phyloP scores from a whole-genome alignment of 2,888 invertebrate species.

The Chirona hameri region DNA sequence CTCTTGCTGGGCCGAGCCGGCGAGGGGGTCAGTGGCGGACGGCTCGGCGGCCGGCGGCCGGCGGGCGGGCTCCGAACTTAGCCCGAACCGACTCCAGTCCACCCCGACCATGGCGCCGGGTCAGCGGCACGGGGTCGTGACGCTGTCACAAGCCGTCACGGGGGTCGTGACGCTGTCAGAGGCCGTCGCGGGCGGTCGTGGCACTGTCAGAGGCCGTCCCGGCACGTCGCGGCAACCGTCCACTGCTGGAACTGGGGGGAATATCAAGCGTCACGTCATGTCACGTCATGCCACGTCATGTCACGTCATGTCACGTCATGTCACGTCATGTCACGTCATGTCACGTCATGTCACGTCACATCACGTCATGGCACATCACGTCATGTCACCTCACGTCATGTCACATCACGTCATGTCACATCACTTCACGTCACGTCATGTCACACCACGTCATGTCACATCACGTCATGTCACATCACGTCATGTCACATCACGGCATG shows the following conservation, averaged over 20 bases:
- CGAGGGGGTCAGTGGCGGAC: not conserved
- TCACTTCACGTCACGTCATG: no score
- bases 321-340: no score
- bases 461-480: no score
- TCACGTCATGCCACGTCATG: no score
- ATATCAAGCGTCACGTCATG: not conserved
- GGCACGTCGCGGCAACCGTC: not conserved
- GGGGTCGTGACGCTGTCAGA: not conserved
- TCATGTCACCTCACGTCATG: no score
- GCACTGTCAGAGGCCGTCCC: not conserved
- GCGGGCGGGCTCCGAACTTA: slow-evolving; percentile 44
- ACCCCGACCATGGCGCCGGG: slow-evolving; percentile 42
- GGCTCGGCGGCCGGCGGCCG: not conserved
- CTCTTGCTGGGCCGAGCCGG: slow-evolving; percentile 59
- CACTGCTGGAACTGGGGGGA: not conserved
- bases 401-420: no score
- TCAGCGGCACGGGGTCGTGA: not conserved
- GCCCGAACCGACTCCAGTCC: slow-evolving; percentile 57
- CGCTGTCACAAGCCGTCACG: not conserved
- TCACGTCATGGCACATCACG: no score
- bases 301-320: no score
- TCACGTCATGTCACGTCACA: no score
- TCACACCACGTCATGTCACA: no score
- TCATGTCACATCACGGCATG: no score
- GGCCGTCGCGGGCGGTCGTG: not conserved